Percentiles rank a stretch among this genome's conserved stretches.
Conservation (phyloP, 2,113 vertebrate species). For the Genyomyrus donnyi region DNA sequence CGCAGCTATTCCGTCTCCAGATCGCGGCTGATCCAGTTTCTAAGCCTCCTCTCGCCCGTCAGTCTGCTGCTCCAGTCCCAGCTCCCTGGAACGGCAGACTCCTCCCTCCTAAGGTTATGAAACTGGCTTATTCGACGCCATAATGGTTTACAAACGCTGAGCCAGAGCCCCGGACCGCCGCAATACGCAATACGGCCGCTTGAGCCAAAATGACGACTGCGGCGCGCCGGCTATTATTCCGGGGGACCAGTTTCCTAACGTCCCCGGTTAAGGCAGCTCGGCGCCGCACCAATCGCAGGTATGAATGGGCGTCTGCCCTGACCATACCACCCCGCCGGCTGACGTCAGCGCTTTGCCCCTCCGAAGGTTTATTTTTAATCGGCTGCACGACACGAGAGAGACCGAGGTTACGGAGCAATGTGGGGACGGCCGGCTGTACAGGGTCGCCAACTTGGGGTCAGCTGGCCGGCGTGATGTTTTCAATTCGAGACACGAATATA, state of each 20-base stretch:
- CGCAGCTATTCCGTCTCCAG: constrained; percentile 11
- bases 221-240: constrained; percentile 10
- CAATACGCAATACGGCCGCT: background rate
- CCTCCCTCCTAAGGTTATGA: constrained; percentile 57
- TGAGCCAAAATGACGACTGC: constrained; percentile 56
- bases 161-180: constrained; percentile 21
- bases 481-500: background rate
- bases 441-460: background rate
- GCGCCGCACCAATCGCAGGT: constrained; percentile 18
- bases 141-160: constrained; percentile 43
- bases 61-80: constrained; percentile 30
- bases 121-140: constrained; percentile 53
- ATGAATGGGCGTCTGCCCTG: constrained; percentile 9
- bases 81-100: constrained; percentile 51
- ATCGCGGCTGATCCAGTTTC: constrained; percentile 24
- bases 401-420: background rate
- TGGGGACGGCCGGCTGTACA: background rate
- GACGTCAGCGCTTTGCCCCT: constrained; percentile 23
- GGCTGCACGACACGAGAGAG: background rate
- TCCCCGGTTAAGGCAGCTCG: constrained; percentile 16
- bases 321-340: background rate
- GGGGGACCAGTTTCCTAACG: constrained; percentile 40
- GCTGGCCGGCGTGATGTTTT: background rate
- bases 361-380: constrained; percentile 14
- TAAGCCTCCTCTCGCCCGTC: constrained; percentile 18